Base-by-base conservation (phyloP, 1,140 invertebrate species). In the Drosophila neocordata region DNA sequence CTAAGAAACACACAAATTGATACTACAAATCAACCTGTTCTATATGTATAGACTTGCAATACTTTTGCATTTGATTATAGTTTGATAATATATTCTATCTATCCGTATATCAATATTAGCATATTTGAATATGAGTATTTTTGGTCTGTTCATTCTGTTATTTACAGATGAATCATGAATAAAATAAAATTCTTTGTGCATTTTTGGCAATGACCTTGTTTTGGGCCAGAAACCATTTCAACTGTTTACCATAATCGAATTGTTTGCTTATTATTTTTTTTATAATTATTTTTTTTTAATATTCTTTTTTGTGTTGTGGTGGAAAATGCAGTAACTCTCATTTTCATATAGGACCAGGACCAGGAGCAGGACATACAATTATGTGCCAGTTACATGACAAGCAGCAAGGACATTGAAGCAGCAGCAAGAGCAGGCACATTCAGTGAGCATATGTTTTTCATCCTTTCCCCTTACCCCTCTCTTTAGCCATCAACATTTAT, bases 401-500 rank as follows among this genome's bases (percentile, higher is more conserved):
- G 41, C 67, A 65, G 53, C 53, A 48, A 64, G 15, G 56, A 59
- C 34, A 38, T 31, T 65, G 48, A 13, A 8, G 24, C 13, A 15
- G 7, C 6, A 44, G 41, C 41, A 6, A n/a, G 5, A 15, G 13
- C 15, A 20, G 41, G 15, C 9, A 31, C 44, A 48, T 18, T 31
- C 53, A 71, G 58, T 71, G 68, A 55, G 64, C 68, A 38, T 56
- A 31, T 48, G 48, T 20, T 6, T 18, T 18, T 35, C 53, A 22
- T 15, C 34, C 18, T n/a, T 59, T 3, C 3, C 24, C 22, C 55
- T 61, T 31, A 31, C 38, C 38, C 31, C 53, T 4, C 38, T 22
- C 53, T 4, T 41, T 24, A 22, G 0, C 20, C 35, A 61, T 31
- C 56, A 70, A 65, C 73, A 77, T 76, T 69, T 70, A 77, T 77